Evolutionary conservation across 2,888 invertebrate species (phyloP), one percentile per base, ranked within the genome.

Genomic region (Trachelus troglodyta): DNA sequence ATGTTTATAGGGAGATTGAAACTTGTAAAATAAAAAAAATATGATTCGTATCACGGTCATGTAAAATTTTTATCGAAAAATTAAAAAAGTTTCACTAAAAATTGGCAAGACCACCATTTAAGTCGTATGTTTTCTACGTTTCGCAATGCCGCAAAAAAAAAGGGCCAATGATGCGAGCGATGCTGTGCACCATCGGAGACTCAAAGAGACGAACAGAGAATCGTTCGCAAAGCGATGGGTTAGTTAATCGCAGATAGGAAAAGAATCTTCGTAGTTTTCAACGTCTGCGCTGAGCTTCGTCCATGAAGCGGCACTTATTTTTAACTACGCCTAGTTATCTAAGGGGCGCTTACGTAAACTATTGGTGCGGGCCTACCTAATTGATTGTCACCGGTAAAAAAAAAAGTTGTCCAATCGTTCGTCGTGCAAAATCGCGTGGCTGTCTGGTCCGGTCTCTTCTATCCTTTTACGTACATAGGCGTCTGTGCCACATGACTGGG

Each of bases 401-500:
- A 56, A 56, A 40, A 6, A 9, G 23, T 56, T 56, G 56, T 56
- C 23, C 56, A 56, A 23, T 56, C 56, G 9, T 56, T 56, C 56
- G 56, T 56, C 56, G 23, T 23, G 56, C 23, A 56, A 56, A 56
- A 56, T 56, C 56, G 56, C 56, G 23, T 56, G 77, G 33, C 69
- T 56, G 69, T 74, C 75, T 75, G 74, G 75, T 33, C 40, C 11
- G 30, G 34, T 30, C 40, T 69, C 56, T 74, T 40, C 40, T 34
- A 75, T 77, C 74, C 69, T 11, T 69, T 34, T 68, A 56, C 40
- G 69, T 34, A 37, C 31, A 23, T 34, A 68, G 31, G 35, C 30
- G 74, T 23, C 23, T 73, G 35, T 78, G 78, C 78, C 78, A 78
- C 78, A 78, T 78, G 78, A 78, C 78, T 76, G 78, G 76, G 73